Conservation (phyloP, 2,113 vertebrate genomes). For the Lutjanus erythropterus region DNA sequence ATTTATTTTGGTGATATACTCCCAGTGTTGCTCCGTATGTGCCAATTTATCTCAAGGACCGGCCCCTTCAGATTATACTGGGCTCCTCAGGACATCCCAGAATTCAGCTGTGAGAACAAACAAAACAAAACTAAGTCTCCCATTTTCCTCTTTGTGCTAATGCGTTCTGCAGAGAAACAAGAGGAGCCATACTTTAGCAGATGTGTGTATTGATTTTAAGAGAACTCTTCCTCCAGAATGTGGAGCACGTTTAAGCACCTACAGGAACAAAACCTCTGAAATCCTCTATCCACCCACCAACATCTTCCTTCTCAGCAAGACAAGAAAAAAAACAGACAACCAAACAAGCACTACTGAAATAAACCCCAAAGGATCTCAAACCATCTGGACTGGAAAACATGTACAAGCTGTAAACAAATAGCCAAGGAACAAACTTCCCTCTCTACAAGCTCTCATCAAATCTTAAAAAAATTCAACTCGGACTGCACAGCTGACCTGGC, state of each 20-base stretch:
- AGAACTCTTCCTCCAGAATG: slow-evolving; percentile 51
- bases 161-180: slow-evolving; percentile 35
- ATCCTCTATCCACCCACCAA: slow-evolving; percentile 48
- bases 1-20: slow-evolving; percentile 73
- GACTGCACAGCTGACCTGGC: slow-evolving; percentile 40
- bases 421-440: slow-evolving; percentile 30
- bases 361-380: slow-evolving; percentile 55
- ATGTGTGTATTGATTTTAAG: slow-evolving; percentile 67
- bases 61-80: slow-evolving; percentile 41
- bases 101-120: slow-evolving; percentile 45
- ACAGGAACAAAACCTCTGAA: slow-evolving; percentile 52
- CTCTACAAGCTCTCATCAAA: slow-evolving; percentile 12
- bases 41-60: slow-evolving; percentile 53
- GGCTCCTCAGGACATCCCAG: slow-evolving; percentile 59
- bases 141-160: slow-evolving; percentile 39
- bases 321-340: slow-evolving; percentile 22
- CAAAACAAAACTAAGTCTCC: slow-evolving; percentile 39
- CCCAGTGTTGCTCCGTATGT: slow-evolving; percentile 35
- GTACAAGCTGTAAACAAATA: slow-evolving; percentile 67
- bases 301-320: slow-evolving; percentile 26
- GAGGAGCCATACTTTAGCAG: slow-evolving; percentile 19
- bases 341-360: slow-evolving; percentile 40
- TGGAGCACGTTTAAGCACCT: slow-evolving; percentile 46
- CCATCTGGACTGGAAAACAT: slow-evolving; percentile 61
- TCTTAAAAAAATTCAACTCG: slow-evolving; percentile 48